These are phyloP conservation scores for Masticophis lateralis DNA, from an alignment of 2,797 vertebrate genomes.

Conservation along the genomic window DNA sequence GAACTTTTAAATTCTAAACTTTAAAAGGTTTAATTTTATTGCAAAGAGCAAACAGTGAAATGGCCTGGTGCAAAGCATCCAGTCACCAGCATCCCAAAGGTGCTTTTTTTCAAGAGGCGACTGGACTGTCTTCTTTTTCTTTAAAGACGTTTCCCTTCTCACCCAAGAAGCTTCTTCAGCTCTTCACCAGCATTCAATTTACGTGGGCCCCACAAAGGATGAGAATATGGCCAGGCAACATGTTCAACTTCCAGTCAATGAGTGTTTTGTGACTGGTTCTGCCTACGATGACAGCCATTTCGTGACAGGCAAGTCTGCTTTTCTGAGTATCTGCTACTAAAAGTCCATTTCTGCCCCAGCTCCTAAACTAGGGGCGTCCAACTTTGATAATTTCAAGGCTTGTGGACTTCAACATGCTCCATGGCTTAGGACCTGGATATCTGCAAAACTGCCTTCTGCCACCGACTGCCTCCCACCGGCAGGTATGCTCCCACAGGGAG, in stretches of 20 bases:
- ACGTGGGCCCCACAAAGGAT: not conserved
- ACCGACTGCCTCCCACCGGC: no score
- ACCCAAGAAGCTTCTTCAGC: no score
- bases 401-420: no score
- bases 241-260: not conserved
- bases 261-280: not conserved
- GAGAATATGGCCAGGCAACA: not conserved
- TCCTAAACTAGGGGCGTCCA: not conserved
- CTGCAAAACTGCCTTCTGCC: no score
- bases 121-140: no score
- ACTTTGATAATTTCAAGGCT: no score
- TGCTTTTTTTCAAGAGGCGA: no score
- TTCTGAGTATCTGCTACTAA: not conserved
- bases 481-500: no score
- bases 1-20: not conserved
- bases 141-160: no score
- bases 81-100: not conserved
- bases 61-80: not conserved
- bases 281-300: not conserved
- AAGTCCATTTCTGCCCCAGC: not conserved
- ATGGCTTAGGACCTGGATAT: no score
- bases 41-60: not conserved
- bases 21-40: not conserved
- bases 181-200: not conserved
- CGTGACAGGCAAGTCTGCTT: not conserved